phyloP scores from a whole-genome alignment of 2,888 invertebrate genomes.

The Hydraecia micacea region DNA sequence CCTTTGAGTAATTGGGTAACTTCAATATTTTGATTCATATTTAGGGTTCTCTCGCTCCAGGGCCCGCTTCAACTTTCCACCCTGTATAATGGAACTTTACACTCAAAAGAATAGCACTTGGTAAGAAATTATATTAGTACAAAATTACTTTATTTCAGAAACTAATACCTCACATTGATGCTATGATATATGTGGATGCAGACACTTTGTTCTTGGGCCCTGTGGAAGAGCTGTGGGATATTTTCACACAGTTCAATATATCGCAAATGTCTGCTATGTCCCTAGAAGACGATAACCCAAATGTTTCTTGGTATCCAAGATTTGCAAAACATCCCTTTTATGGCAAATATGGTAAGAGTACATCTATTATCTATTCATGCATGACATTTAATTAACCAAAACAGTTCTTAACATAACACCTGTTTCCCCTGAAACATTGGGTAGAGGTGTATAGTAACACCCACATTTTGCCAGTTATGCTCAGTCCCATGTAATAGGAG shows the following conservation, averaged over 20 bases:
- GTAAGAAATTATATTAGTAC: background rate
- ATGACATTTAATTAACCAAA: background rate
- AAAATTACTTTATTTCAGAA: conserved; percentile 89
- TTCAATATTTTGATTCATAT: too few relatives aligned
- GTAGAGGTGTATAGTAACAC: background rate
- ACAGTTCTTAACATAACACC: background rate
- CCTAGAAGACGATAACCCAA: conserved; percentile 97
- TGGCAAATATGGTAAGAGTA: conserved; percentile 93
- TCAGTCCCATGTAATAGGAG: background rate
- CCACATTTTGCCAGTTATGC: background rate
- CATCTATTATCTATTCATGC: background rate
- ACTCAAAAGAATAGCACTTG: too few relatives aligned
- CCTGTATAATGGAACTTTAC: background rate
- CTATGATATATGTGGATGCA: conserved; percentile 97
- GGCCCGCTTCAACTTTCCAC: too few relatives aligned
- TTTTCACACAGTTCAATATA: conserved; percentile 95
- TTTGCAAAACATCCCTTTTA: conserved; percentile 99
- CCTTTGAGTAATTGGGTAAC: too few relatives aligned
- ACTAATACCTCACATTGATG: conserved; percentile 94
- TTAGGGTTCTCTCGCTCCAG: too few relatives aligned
- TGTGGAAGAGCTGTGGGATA: conserved; percentile 95
- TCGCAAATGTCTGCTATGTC: conserved; percentile 96
- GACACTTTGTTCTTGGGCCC: conserved; percentile 97
- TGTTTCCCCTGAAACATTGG: background rate
- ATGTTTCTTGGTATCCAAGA: conserved; percentile 98